Evolutionary conservation across 37 sponge, comb jelly and placozoan genomes (phyloP).

Genomic region (Mnemiopsis leidyi): DNA sequence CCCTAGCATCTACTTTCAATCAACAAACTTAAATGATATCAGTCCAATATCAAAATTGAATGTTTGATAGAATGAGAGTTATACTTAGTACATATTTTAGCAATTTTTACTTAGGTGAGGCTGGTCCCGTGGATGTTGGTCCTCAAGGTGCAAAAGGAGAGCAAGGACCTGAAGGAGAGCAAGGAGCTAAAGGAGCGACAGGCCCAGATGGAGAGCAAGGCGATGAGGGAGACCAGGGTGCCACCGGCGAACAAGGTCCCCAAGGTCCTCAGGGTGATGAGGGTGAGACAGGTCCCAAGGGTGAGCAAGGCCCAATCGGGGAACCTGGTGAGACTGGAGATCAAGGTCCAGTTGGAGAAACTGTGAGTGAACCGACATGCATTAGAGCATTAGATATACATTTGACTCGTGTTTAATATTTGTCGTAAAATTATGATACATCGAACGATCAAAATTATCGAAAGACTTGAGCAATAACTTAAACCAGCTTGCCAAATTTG

Average conservation of each 20-base stretch:
- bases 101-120: conserved; percentile 8
- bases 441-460: too few relatives aligned
- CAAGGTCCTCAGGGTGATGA: not conserved
- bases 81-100: too few relatives aligned
- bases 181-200: not conserved
- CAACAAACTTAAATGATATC: too few relatives aligned
- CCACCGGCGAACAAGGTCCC: not conserved
- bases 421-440: too few relatives aligned
- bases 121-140: not conserved
- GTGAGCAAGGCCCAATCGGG: not conserved
- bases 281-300: not conserved
- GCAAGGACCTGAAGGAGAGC: not conserved
- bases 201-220: not conserved
- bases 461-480: too few relatives aligned
- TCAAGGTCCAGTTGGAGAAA: not conserved
- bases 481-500: too few relatives aligned
- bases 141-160: not conserved
- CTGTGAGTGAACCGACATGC: too few relatives aligned
- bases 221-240: not conserved
- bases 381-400: too few relatives aligned
- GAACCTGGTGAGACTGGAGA: not conserved
- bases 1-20: not conserved
- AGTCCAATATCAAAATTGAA: too few relatives aligned
- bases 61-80: too few relatives aligned
- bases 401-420: too few relatives aligned